Percentiles rank a stretch among this genome's conserved stretches.
phyloP scores from a whole-genome alignment of 2,888 invertebrate genomes.

The Leptopilina myrica region DNA sequence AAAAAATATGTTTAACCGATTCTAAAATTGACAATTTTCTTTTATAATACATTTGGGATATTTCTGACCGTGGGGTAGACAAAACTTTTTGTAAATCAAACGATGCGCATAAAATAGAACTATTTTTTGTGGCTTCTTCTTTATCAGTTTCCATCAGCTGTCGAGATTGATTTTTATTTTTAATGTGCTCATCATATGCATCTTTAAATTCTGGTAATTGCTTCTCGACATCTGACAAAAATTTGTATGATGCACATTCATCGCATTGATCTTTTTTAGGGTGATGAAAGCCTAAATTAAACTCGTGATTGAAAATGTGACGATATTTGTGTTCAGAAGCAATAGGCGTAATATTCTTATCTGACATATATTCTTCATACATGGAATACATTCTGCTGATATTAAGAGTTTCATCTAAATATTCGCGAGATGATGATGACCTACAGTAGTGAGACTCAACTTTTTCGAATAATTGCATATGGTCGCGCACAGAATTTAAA shows the following conservation, averaged over 20 bases:
- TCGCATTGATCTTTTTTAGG: too few relatives aligned
- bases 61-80: slow-evolving; percentile 35
- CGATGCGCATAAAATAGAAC: slow-evolving; percentile 36
- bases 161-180: slow-evolving; percentile 14
- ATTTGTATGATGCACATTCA: too few relatives aligned
- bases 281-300: too few relatives aligned
- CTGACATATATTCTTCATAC: slow-evolving; percentile 36
- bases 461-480: slow-evolving; percentile 51
- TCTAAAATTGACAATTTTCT: too few relatives aligned
- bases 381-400: slow-evolving; percentile 48
- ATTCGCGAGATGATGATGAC: slow-evolving; percentile 41
- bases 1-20: too few relatives aligned
- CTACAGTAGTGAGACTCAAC: slow-evolving; percentile 51
- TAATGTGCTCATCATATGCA: slow-evolving; percentile 2
- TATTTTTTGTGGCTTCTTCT: not conserved
- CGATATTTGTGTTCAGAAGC: too few relatives aligned
- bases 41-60: slow-evolving; percentile 5
- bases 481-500: slow-evolving; percentile 46
- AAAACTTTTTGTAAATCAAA: slow-evolving; percentile 46
- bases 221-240: too few relatives aligned
- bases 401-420: slow-evolving; percentile 46
- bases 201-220: not conserved
- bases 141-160: slow-evolving; percentile 15
- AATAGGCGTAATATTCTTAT: too few relatives aligned
- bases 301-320: too few relatives aligned